Base-by-base conservation (phyloP, 2,113 vertebrate genomes). In the Muntiacus muntjak region DNA sequence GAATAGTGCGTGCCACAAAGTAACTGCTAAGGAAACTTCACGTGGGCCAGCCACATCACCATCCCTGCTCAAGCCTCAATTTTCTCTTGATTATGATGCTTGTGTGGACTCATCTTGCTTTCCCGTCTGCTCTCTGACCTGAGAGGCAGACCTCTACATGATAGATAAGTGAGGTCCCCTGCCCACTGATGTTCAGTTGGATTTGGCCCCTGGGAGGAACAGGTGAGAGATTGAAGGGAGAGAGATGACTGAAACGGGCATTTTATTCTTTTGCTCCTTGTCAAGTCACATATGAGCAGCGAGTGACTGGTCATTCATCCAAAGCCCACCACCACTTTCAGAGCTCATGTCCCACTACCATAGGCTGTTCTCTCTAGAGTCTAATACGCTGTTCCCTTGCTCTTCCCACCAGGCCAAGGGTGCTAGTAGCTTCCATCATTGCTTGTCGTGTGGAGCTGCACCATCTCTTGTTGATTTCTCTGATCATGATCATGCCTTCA, bases 401-500 rank as follows among this genome's bases (percentile, higher is more conserved):
- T 28, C 11, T 0, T 0, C 17, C 26, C 15, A 13, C 83, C n/a
- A 50, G 16, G 7, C 10, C 28, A 7, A 7, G 50, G 14, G 1
- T 60, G 10, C 16, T 28, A 71, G 43, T 1, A 47, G 7, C 28
- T n/a, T 28, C 36, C 28, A 12, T 47, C 23, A 0, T 30, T 60
- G 16, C 7, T 54, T 47, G 12, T 5, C 13, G 15, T 21, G 0
- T 79, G 3, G 1, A 54, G 23, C 26, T 25, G 0, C 6, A 17
- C 16, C 11, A 23, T 55, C 7, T 92, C 36, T 64, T 45, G 3
- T 13, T 45, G 43, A 23, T 14, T 92, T 12, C 28, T 55, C 19
- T 89, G 64, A 58, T 28, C 5, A 1, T 60, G 6, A 50, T 40
- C 1, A 7, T 5, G 17, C 26, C 60, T 87, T 33, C 10, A 11